Evolutionary conservation across 2,113 vertebrate genomes (phyloP), one percentile per base, ranked within the genome.

Genomic region (Brienomyrus longianalis): DNA sequence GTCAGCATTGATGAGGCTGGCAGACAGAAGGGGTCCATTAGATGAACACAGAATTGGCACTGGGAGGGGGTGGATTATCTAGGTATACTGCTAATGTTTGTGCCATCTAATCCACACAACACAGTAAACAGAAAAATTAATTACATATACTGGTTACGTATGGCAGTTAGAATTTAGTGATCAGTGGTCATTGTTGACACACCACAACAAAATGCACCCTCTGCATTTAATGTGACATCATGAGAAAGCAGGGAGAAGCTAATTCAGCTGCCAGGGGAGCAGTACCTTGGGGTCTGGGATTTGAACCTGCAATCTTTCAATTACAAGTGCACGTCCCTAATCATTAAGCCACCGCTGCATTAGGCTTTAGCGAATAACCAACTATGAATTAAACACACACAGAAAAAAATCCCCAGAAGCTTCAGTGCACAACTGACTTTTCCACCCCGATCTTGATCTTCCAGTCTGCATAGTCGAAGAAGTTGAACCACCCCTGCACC

Each of bases 401-500:
- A 70, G 3, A 70, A 70, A 62, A 62, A 4, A 66, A 27, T 66
- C n/a, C 23, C 3, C n/a, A 27, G n/a, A 27, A 27, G n/a, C n/a
- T 27, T 66, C 31, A 39, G 35, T 35, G 10, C 23, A 43, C 52
- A 27, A 43, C 90, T 87, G 94, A 99, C 98, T 89, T 98, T 91
- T 98, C 97, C 2, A 99, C 84, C 89, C 97, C 96, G 1, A 99
- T 93, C 54, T 91, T 51, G 91, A 99, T 99, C 92, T 95, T 95
- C 45, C 97, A 97, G 0, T 93, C 91, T 0, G 0, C 0, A 0
- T 0, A 92, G 88, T 96, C 90, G 2, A 97, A 95, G 9, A 92
- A 91, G 87, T 98, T 96, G 89, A 99, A 96, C 98, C 98, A 99
- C 92, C 98, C 98, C 92, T 99, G 98, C 97, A 99, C 97, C 89